Evolutionary conservation across 2,888 invertebrate species (phyloP), one percentile per base, ranked within the genome.

Genomic region (Oscheius onirici): DNA sequence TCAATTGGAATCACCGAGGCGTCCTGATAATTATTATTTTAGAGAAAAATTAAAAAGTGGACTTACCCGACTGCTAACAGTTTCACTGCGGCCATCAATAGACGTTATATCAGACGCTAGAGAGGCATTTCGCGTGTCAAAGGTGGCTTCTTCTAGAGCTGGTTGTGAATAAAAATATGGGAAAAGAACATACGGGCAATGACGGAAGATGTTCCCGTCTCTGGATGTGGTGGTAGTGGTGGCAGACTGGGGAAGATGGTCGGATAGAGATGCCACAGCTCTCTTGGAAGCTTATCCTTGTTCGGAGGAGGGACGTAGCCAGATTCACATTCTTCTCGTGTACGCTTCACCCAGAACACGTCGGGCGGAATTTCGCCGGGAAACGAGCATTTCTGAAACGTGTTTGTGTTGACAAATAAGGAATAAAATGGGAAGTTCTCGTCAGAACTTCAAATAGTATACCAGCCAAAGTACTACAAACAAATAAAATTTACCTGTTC

Each of bases 351-450:
- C 77, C 84, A 82, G 60, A 77, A 86, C 41, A 86, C 78, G 3
- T 83, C 74, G 3, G 78, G 57, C 3, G 86, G 86, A 78, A 86
- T 79, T 46, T 81, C 79, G 40, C 84, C 67, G 6, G 86, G 86
- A 49, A 84, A 86, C 20, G 67, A 60, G 72, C 86, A 86, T 13
- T 70, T 71, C 85, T 85, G 69, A 70, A 83, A 80, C 20, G 13
- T 1, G 34, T n/a, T n/a, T n/a, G n/a, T n/a, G n/a, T n/a, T n/a
- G n/a, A n/a, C n/a, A n/a, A n/a, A n/a, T n/a, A n/a, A n/a, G n/a
- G n/a, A n/a, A n/a, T n/a, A n/a, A n/a, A n/a, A n/a, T n/a, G n/a
- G n/a, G n/a, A n/a, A n/a, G n/a, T 44, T 11, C 13, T 49, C 15
- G 26, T 15, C 17, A 61, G 17, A 61, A 24, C 2, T 44, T 43